phyloP scores from a whole-genome alignment of 1,140 invertebrate species.

The Cardiocondyla obscurior region DNA sequence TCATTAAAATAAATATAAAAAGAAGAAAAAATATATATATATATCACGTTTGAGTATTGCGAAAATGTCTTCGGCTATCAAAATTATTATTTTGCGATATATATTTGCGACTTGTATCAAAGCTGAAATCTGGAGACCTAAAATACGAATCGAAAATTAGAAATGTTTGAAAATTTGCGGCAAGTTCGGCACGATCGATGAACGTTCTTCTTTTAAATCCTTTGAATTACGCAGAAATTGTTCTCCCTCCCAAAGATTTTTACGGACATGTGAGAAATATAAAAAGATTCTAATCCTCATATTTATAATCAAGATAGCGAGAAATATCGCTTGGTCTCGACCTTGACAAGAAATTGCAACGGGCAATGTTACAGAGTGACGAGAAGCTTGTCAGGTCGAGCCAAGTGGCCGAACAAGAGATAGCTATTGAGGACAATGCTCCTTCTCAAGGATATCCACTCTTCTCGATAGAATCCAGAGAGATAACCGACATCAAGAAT shows the following conservation, averaged over 20 bases:
- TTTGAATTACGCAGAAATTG: too few relatives aligned
- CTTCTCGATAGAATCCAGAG: neutral
- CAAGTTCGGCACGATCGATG: too few relatives aligned
- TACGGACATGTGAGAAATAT: neutral
- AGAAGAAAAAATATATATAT: too few relatives aligned
- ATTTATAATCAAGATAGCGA: slow-evolving; percentile 8
- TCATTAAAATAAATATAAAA: neutral
- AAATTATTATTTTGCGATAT: too few relatives aligned
- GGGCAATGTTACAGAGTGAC: slow-evolving; percentile 68
- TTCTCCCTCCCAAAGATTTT: neutral
- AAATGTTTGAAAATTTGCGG: too few relatives aligned
- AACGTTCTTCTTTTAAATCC: too few relatives aligned
- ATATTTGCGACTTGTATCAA: too few relatives aligned
- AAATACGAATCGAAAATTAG: too few relatives aligned
- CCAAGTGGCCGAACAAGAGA: slow-evolving; percentile 60
- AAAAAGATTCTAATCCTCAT: neutral
- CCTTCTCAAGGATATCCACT: slow-evolving; percentile 77
- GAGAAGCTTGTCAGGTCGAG: slow-evolving; percentile 36
- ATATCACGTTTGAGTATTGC: too few relatives aligned
- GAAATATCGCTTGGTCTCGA: neutral
- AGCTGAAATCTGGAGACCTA: too few relatives aligned
- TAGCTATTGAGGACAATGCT: slow-evolving; percentile 74
- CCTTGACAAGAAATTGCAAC: slow-evolving; percentile 44
- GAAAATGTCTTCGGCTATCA: neutral
- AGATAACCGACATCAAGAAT: slow-evolving; percentile 24